phyloP scores from a whole-genome alignment of 1,140 invertebrate species.

The Eriocheir sinensis region DNA sequence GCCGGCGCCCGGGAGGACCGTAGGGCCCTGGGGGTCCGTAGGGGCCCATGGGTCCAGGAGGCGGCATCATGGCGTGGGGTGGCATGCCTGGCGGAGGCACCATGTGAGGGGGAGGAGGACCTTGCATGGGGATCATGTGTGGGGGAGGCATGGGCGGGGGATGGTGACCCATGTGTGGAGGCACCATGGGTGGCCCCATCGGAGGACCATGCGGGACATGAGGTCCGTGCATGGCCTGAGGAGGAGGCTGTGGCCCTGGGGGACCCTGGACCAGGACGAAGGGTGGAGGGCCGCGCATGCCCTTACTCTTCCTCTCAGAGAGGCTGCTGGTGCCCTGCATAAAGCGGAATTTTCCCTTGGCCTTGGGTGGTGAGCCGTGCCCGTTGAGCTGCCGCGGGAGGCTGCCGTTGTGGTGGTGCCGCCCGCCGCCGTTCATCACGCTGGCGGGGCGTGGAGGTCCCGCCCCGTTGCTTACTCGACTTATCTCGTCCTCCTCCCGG shows the following conservation, averaged over 20 bases:
- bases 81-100: constrained; percentile 78
- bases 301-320: constrained; percentile 76
- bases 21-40: constrained; percentile 73
- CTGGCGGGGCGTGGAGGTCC: constrained; percentile 69
- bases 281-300: constrained; percentile 78
- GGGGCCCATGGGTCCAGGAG: constrained; percentile 78
- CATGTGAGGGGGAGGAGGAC: constrained; percentile 79
- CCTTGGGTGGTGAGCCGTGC: constrained; percentile 78
- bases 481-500: constrained; percentile 77
- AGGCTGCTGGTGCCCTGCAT: constrained; percentile 77
- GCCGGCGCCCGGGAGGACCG: constrained; percentile 77
- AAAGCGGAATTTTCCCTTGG: constrained; percentile 79
- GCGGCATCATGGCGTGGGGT: constrained; percentile 80
- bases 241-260: constrained; percentile 76
- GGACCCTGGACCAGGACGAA: constrained; percentile 79
- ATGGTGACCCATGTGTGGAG: constrained; percentile 76
- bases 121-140: constrained; percentile 78
- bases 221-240: constrained; percentile 77
- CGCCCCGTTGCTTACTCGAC: constrained; percentile 73
- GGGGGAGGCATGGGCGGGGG: constrained; percentile 80
- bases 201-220: constrained; percentile 77
- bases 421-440: constrained; percentile 56
- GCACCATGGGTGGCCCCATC: constrained; percentile 80
- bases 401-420: constrained; percentile 75
- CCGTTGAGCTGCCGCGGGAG: constrained; percentile 76